Base-by-base conservation (phyloP, 1,140 invertebrate genomes). In the Hermetia illucens region DNA sequence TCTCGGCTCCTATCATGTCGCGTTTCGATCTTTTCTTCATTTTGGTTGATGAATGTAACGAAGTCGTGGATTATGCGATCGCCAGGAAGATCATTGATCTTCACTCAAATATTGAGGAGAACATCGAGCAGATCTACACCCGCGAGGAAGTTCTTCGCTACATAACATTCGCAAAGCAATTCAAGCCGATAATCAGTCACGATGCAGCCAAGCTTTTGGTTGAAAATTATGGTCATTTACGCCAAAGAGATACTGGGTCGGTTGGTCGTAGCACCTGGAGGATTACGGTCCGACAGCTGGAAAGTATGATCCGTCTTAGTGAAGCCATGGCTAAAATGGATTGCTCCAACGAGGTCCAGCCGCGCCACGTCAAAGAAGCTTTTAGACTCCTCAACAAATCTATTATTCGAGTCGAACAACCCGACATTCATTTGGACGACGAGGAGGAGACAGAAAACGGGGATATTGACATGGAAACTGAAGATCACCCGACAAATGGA, bases 21-120 rank as follows among this genome's bases (percentile, higher is more conserved):
- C 72, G 96, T 54, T 99, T 99, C 61, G 96, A 99, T 69, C 65
- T 98, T 1, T 98, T 98, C 65, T 99, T 99, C 64, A 91, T 99
- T 49, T 67, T 99, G 1, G 82, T 98, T 4, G 92, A 96, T 62
- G 90, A 96, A 56, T 87, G 85, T 49, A 94, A 91, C 61, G 89
- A 94, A 64, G 78, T 90, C 41, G 77, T 87, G 2, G 94, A 98
- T 65, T 95, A 92, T 58, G 89, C 89, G 1, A 97, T 99, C 42
- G 95, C 95, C 0, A 73, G 85, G 36, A 85, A 91, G 56, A 98
- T 99, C 45, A 79, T 99, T 1, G 89, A 96, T 55, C 63, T 98
- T 21, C 95, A 98, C 55, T 80, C 81, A 35, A 79, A 88, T 49
- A 78, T 79, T 36, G 72, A 74, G 40, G 75, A 80, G 41, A 74